Percentiles rank a stretch among this genome's conserved stretches.
Evolutionary conservation across 30 jellyfish, hydroid and myxozoan species (phyloP).

Genomic region (Aurelia aurita complex sp. Pacific): DNA sequence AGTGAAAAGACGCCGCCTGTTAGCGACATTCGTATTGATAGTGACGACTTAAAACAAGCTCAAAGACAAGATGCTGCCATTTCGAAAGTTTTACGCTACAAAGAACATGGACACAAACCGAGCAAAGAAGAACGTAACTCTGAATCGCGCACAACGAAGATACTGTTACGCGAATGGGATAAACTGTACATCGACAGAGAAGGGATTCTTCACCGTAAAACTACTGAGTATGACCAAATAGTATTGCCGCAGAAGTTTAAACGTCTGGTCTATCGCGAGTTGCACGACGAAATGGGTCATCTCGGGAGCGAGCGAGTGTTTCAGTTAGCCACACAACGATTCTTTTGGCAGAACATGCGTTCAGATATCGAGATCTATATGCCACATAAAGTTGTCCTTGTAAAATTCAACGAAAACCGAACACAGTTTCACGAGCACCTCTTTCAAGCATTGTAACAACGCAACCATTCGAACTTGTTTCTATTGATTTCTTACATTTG

Average conservation of each 20-base stretch:
- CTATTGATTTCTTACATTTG: constrained; percentile 47
- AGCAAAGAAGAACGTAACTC: background rate
- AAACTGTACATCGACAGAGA: constrained; percentile 34
- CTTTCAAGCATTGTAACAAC: constrained; percentile 30
- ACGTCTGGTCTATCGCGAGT: constrained; percentile 27
- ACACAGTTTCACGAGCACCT: constrained; percentile 23
- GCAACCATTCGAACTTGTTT: constrained; percentile 45
- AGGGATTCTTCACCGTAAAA: constrained; percentile 31
- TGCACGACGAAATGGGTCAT: constrained; percentile 61
- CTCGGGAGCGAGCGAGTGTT: constrained; percentile 61
- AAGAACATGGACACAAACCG: constrained; percentile 25
- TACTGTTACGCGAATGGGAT: constrained; percentile 52
- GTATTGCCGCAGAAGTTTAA: constrained; percentile 39
- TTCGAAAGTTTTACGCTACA: constrained; percentile 22
- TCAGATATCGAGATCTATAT: constrained; percentile 32
- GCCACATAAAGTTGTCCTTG: constrained; percentile 31
- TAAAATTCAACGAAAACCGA: constrained; percentile 25
- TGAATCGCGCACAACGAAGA: constrained; percentile 21
- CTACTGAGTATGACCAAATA: constrained; percentile 45
- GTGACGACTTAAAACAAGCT: constrained; percentile 27
- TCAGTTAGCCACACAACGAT: constrained; percentile 56
- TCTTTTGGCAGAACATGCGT: constrained; percentile 66
- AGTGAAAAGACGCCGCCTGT: constrained; percentile 17
- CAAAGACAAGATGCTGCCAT: constrained; percentile 33
- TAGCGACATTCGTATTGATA: background rate